phyloP scores from a whole-genome alignment of 2,797 vertebrate genomes.

The Hyperoplus immaculatus region DNA sequence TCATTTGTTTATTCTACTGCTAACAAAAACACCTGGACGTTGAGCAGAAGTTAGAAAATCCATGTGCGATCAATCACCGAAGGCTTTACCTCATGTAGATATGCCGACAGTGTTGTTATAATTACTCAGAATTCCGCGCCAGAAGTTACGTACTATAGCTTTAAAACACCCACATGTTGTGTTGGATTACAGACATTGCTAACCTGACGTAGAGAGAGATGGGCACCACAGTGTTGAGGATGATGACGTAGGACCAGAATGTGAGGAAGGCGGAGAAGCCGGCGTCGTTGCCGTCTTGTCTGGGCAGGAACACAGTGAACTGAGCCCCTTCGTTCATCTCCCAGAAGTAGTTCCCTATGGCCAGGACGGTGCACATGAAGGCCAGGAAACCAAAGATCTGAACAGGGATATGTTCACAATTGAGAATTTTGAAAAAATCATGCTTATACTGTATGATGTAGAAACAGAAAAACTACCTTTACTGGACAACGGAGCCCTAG shows the following conservation, averaged over 20 bases:
- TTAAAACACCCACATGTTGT: not conserved
- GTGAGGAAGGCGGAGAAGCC: slow-evolving; percentile 88
- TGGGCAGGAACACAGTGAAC: slow-evolving; percentile 91
- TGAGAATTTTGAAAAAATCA: not conserved
- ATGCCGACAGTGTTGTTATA: too few species aligned
- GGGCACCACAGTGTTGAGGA: slow-evolving; percentile 97
- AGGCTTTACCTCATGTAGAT: too few species aligned
- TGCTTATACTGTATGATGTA: too few species aligned
- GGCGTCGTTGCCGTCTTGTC: slow-evolving; percentile 79
- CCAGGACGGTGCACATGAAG: slow-evolving; percentile 91
- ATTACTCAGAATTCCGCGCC: too few species aligned
- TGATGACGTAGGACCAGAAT: slow-evolving; percentile 99
- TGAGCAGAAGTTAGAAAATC: too few species aligned
- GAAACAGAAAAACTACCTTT: too few species aligned
- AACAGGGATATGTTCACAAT: not conserved
- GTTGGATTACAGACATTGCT: not conserved
- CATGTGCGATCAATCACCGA: too few species aligned
- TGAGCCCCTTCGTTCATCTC: slow-evolving; percentile 86
- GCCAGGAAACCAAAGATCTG: slow-evolving; percentile 94
- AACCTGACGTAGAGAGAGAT: slow-evolving; percentile 98
- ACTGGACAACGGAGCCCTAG: too few species aligned
- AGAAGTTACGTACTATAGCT: too few species aligned
- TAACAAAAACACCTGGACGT: too few species aligned
- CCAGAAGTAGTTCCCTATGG: slow-evolving; percentile 93
- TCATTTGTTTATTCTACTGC: too few species aligned